Percentiles rank a stretch among this genome's conserved stretches.
phyloP scores from a whole-genome alignment of 2,888 invertebrate species.

The Temnothorax unifasciatus region DNA sequence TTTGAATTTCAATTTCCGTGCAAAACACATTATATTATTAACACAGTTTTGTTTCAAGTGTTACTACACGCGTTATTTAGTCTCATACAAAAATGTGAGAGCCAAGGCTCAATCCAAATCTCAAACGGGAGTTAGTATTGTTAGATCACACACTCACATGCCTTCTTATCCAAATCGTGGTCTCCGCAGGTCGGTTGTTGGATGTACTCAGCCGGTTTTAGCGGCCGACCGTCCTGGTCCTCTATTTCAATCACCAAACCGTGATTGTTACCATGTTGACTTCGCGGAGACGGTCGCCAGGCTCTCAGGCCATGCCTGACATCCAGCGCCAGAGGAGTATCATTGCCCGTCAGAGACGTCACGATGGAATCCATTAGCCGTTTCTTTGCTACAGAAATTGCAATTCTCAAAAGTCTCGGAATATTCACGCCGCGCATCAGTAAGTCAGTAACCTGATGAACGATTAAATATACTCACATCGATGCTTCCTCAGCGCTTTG shows the following conservation, averaged over 20 bases:
- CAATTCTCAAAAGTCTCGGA: background rate
- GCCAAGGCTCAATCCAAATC: slow-evolving; percentile 58
- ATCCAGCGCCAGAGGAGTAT: slow-evolving; percentile 82
- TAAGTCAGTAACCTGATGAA: background rate
- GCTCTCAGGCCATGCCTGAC: slow-evolving; percentile 81
- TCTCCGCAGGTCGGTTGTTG: slow-evolving; percentile 83
- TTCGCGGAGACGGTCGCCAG: slow-evolving; percentile 79
- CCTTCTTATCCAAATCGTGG: slow-evolving; percentile 84
- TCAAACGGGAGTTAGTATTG: slow-evolving; percentile 83
- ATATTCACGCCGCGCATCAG: background rate
- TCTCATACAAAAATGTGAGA: slow-evolving; percentile 60
- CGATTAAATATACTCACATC: slow-evolving; percentile 85
- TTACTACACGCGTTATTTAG: slow-evolving; percentile 76
- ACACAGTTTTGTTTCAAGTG: slow-evolving; percentile 43
- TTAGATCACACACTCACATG: slow-evolving; percentile 86
- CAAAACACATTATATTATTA: background rate
- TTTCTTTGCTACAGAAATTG: slow-evolving; percentile 79
- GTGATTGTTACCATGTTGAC: slow-evolving; percentile 81
- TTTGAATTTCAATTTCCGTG: background rate
- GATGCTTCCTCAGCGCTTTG: slow-evolving; percentile 87
- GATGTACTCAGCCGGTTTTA: slow-evolving; percentile 87
- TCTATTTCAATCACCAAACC: slow-evolving; percentile 88
- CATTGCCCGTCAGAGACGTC: slow-evolving; percentile 79
- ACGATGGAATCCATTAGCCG: slow-evolving; percentile 84
- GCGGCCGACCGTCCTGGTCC: slow-evolving; percentile 87